These are phyloP conservation scores for Muscicapa comitata DNA, from an alignment of 2,797 vertebrate genomes.

Conservation along the genomic window DNA sequence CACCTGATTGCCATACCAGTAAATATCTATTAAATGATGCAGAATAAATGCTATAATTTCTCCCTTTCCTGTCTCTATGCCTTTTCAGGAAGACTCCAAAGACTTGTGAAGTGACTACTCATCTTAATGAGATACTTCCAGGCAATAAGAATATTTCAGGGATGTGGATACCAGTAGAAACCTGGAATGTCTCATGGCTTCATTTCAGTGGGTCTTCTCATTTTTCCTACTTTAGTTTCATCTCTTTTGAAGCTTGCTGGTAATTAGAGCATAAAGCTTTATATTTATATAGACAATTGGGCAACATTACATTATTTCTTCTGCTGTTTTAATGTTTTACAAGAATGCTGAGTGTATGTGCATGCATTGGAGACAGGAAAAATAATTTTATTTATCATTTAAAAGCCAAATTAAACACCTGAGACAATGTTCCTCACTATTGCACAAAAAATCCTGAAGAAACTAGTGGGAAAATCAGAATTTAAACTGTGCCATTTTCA, in stretches of 20 bases:
- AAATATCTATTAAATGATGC: neutral
- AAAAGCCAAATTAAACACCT: neutral
- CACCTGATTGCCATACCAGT: neutral
- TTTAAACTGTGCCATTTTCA: neutral
- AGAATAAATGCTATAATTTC: neutral
- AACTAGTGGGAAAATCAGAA: neutral
- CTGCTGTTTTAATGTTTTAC: neutral
- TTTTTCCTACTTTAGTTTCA: neutral
- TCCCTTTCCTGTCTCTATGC: neutral
- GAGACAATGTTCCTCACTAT: neutral
- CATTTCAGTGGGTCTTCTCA: neutral
- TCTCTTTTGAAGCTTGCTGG: neutral
- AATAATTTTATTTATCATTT: neutral
- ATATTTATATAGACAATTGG: neutral
- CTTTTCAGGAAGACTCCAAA: conserved; percentile 18
- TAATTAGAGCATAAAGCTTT: neutral
- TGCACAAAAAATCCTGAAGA: neutral
- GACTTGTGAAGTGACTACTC: neutral
- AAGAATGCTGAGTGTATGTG: neutral
- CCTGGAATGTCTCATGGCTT: neutral
- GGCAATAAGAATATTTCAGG: neutral
- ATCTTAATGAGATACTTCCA: conserved; percentile 6
- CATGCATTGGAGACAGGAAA: neutral
- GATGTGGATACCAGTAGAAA: neutral
- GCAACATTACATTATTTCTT: neutral